Percentiles rank a stretch among this genome's conserved stretches.
phyloP scores from a whole-genome alignment of 2,797 vertebrate species.

The Sebastes nivosus region DNA sequence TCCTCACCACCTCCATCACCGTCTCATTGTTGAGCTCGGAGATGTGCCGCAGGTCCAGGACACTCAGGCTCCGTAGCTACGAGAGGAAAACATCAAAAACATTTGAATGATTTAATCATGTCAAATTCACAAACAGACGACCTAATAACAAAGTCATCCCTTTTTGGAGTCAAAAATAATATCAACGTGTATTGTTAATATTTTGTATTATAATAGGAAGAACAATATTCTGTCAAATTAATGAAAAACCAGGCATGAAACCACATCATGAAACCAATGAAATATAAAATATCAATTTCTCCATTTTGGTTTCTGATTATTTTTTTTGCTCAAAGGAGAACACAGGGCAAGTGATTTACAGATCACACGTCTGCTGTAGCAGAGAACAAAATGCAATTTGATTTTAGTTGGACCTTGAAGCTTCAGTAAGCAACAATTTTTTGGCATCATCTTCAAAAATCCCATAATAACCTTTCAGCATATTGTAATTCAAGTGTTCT shows the following conservation, averaged over 20 bases:
- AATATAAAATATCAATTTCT: neutral
- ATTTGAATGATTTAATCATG: neutral
- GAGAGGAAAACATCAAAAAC: conserved; percentile 13
- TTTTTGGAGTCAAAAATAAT: neutral
- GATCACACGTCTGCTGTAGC: neutral
- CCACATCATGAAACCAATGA: neutral
- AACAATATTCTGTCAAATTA: neutral
- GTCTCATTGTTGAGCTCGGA: conserved; percentile 98
- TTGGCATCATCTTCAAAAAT: too few species aligned
- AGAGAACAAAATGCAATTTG: neutral
- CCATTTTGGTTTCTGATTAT: neutral
- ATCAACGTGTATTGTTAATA: neutral
- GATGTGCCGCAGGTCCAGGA: conserved; percentile 95
- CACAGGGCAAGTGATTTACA: neutral
- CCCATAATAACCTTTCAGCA: too few species aligned
- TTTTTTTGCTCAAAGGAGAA: neutral
- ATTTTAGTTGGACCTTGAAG: neutral
- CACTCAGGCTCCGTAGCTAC: conserved; percentile 92
- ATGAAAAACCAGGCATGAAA: neutral
- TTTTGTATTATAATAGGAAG: neutral
- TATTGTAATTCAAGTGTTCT: too few species aligned
- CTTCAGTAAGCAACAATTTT: too few species aligned
- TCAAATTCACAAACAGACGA: conserved; percentile 1
- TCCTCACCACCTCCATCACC: conserved; percentile 97
- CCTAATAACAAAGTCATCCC: neutral